phyloP scores from a whole-genome alignment of 2,888 invertebrate genomes.

The Dione vanillae region DNA sequence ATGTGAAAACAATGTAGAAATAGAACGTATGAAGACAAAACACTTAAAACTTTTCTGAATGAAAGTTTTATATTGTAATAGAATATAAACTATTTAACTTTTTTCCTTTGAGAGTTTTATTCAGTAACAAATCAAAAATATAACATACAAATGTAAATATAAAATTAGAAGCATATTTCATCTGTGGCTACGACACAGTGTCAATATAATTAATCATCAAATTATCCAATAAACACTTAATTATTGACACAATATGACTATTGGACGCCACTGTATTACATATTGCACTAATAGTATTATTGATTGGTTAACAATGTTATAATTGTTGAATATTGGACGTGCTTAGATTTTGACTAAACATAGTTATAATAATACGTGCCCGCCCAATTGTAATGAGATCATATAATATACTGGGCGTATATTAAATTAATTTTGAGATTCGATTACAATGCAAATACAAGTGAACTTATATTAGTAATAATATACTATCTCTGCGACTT shows the following conservation, averaged over 20 bases:
- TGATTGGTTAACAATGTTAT: constrained; percentile 51
- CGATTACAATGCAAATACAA: constrained; percentile 15
- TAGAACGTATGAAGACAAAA: neutral
- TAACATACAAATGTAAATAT: neutral
- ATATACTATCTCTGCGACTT: neutral
- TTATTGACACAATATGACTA: constrained; percentile 38
- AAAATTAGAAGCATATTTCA: too few relatives aligned
- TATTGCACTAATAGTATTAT: constrained; percentile 51
- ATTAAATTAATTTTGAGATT: constrained; percentile 5
- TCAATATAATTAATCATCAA: neutral
- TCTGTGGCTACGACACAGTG: too few relatives aligned
- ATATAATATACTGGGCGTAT: constrained; percentile 3
- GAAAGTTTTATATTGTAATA: neutral
- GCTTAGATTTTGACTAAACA: constrained; percentile 43
- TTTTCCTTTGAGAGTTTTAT: neutral
- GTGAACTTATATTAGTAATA: neutral
- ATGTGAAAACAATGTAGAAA: constrained; percentile 1
- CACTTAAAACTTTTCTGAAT: constrained; percentile 8
- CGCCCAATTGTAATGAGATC: constrained; percentile 10
- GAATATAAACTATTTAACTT: neutral
- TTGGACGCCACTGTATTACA: constrained; percentile 28
- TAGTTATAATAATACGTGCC: constrained; percentile 25
- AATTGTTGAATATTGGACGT: constrained; percentile 55
- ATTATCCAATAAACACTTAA: constrained; percentile 16
- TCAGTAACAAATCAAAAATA: neutral